Percentiles rank a stretch among this genome's conserved stretches.
These are phyloP conservation scores for Stegophylla sp. DNA, from an alignment of 2,888 invertebrate genomes.

Conservation along the genomic window DNA sequence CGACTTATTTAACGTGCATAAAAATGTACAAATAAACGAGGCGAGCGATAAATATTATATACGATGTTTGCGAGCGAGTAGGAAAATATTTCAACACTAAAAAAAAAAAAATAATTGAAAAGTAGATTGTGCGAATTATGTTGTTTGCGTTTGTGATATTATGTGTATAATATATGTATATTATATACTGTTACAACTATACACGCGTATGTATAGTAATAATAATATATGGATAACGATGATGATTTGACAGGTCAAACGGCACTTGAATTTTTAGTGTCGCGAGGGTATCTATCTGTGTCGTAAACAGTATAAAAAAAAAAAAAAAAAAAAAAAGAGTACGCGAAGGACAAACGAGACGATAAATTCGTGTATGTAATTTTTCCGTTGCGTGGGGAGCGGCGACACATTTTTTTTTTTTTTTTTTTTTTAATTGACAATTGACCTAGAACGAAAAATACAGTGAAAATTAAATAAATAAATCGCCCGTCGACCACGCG, in stretches of 20 bases:
- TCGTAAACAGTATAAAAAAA: too few relatives aligned
- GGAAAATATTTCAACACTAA: too few relatives aligned
- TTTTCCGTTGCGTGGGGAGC: constrained; percentile 29
- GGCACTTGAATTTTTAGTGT: constrained; percentile 18
- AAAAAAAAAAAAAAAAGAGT: too few relatives aligned
- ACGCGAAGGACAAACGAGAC: constrained; percentile 27
- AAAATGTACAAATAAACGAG: too few relatives aligned
- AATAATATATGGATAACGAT: background rate
- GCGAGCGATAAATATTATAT: too few relatives aligned
- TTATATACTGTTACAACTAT: background rate
- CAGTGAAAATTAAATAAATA: background rate
- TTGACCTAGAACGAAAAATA: constrained; percentile 31
- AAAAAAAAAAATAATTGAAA: background rate
- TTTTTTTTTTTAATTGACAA: constrained; percentile 22
- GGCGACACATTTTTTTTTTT: background rate
- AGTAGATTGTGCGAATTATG: constrained; percentile 6
- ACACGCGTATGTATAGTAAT: too few relatives aligned
- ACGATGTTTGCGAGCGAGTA: too few relatives aligned
- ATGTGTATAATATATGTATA: background rate
- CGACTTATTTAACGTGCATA: too few relatives aligned
- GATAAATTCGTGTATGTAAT: constrained; percentile 28
- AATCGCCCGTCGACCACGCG: too few relatives aligned
- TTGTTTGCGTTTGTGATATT: background rate
- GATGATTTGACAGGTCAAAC: constrained; percentile 3
- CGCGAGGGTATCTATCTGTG: background rate